phyloP scores from a whole-genome alignment of 2,888 invertebrate genomes.

The Xylophagus ater region DNA sequence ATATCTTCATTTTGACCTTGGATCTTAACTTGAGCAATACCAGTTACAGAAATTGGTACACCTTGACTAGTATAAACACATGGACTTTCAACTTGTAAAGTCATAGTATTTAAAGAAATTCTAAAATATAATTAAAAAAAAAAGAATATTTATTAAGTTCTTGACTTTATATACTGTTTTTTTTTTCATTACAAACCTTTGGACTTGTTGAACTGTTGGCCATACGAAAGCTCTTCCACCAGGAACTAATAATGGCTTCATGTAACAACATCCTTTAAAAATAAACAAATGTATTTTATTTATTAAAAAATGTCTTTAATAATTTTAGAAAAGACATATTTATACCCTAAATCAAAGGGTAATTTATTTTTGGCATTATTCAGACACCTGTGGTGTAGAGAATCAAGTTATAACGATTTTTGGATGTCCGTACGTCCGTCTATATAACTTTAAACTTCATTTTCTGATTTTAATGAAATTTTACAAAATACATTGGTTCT shows the following conservation, averaged over 20 bases:
- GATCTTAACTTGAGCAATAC: slow-evolving; percentile 89
- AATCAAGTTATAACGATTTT: too few species aligned
- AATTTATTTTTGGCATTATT: too few species aligned
- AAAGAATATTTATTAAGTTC: slow-evolving; percentile 1
- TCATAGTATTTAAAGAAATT: slow-evolving; percentile 95
- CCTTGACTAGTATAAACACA: slow-evolving; percentile 94
- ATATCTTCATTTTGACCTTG: slow-evolving; percentile 66
- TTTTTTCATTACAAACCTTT: slow-evolving; percentile 44
- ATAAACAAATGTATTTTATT: slow-evolving; percentile 15
- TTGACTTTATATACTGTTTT: background rate
- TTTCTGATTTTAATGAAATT: too few species aligned
- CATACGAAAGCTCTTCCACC: slow-evolving; percentile 96
- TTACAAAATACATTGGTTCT: too few species aligned
- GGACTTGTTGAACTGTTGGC: slow-evolving; percentile 81
- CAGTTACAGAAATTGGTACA: slow-evolving; percentile 93
- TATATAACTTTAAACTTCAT: too few species aligned
- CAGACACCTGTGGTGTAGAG: too few species aligned
- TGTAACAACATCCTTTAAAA: slow-evolving; percentile 82
- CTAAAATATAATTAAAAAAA: slow-evolving; percentile 40
- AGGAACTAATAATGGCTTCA: slow-evolving; percentile 83
- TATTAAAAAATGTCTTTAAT: too few species aligned
- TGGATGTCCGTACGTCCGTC: too few species aligned
- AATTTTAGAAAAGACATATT: too few species aligned
- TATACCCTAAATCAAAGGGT: too few species aligned
- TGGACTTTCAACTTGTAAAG: slow-evolving; percentile 88